Evolutionary conservation across 2,113 vertebrate species (phyloP).

Genomic region (Dromaius novaehollandiae): DNA sequence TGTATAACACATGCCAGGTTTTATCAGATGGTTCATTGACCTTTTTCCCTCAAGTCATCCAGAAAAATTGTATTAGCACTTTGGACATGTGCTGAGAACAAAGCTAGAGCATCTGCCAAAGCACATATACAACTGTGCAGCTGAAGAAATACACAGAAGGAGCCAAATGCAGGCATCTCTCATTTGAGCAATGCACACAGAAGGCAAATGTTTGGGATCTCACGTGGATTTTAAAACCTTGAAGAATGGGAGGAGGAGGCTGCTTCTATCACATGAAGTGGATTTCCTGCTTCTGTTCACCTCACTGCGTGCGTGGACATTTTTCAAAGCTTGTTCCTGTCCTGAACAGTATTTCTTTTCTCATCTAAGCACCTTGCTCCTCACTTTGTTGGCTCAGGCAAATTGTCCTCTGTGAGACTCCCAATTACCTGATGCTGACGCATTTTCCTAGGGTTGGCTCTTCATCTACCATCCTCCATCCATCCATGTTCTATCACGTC

Average conservation of each 20-base stretch:
- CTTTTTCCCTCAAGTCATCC: not conserved
- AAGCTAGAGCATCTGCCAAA: not conserved
- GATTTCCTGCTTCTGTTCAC: not conserved
- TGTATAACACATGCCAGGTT: not conserved
- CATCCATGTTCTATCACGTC: not conserved
- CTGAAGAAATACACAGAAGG: not conserved
- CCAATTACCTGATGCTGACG: not conserved
- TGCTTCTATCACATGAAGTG: not conserved
- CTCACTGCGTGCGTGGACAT: not conserved
- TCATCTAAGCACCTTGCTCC: not conserved
- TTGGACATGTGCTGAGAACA: not conserved
- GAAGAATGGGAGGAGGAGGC: not conserved
- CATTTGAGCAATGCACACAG: not conserved
- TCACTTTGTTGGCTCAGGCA: accelerated
- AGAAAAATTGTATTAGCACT: not conserved
- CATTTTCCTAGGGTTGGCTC: accelerated
- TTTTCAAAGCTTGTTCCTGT: not conserved
- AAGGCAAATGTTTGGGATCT: not conserved
- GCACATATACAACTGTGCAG: accelerated
- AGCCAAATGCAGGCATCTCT: not conserved
- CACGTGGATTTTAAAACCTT: not conserved
- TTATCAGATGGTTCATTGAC: not conserved
- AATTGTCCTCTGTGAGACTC: not conserved
- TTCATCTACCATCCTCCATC: not conserved
- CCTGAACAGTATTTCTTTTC: not conserved